A percentile compares a stretch with the other conserved stretches of the same genome.
Evolutionary conservation across 2,888 invertebrate genomes (phyloP).

Genomic region (Girardia tigrina): DNA sequence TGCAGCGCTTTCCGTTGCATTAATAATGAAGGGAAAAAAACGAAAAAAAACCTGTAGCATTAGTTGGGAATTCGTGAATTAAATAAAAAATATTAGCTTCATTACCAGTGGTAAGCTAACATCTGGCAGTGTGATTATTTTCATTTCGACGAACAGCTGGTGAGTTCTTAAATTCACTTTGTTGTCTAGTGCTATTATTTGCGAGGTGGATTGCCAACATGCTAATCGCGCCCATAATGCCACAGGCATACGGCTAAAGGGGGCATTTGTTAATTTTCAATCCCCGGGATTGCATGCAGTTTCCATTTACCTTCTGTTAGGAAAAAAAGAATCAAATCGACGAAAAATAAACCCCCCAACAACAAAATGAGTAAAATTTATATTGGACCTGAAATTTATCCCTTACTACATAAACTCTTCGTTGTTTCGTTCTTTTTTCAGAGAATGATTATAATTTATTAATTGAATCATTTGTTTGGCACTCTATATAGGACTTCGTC

Average conservation of each 20-base stretch:
- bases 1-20: background rate
- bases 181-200: constrained; percentile 20
- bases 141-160: constrained; percentile 20
- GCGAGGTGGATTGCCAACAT: constrained; percentile 20
- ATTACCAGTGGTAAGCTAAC: constrained; percentile 13
- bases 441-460: background rate
- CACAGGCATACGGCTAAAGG: no score
- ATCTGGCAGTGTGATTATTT: constrained; percentile 23
- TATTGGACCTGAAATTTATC: background rate
- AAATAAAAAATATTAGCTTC: constrained; percentile 23
- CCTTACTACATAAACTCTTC: no score
- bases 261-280: background rate
- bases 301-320: constrained; percentile 7
- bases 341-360: background rate
- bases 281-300: background rate
- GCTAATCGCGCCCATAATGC: background rate
- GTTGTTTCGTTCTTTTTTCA: background rate
- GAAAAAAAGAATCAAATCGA: background rate
- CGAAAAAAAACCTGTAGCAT: constrained; percentile 23
- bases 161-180: constrained; percentile 20
- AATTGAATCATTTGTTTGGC: constrained; percentile 14
- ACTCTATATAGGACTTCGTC: background rate
- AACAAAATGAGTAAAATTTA: background rate
- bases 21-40: constrained; percentile 20
- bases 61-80: constrained; percentile 8